Conservation (phyloP, 92 coral and sea anemone species). For the Diadumene lineata region DNA sequence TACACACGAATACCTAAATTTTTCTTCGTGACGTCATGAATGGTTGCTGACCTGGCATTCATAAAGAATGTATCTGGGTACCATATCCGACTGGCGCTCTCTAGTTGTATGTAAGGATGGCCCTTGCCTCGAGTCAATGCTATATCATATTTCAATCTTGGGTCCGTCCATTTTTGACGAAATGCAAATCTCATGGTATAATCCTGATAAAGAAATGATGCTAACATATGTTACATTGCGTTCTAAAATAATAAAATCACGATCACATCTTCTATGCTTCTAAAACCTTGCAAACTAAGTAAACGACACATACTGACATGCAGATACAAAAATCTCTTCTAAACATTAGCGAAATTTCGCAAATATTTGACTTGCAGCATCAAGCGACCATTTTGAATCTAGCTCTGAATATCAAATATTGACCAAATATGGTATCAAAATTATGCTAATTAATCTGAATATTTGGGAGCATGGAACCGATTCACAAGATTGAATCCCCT, state of each 20-base stretch:
- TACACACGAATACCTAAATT: slow-evolving; percentile 52
- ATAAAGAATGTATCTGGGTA: slow-evolving; percentile 76
- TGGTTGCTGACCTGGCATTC: slow-evolving; percentile 62
- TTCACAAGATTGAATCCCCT: too few species aligned
- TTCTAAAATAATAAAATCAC: not conserved
- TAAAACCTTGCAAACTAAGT: too few species aligned
- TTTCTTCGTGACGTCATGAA: slow-evolving; percentile 50
- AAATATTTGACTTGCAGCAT: too few species aligned
- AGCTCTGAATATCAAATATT: too few species aligned
- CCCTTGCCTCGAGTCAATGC: slow-evolving; percentile 33
- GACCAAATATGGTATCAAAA: too few species aligned
- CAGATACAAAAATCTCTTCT: too few species aligned
- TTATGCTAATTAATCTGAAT: too few species aligned
- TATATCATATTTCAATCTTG: slow-evolving; percentile 55
- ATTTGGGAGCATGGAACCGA: too few species aligned
- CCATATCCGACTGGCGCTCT: slow-evolving; percentile 62
- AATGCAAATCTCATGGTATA: slow-evolving; percentile 73
- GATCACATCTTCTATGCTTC: not conserved
- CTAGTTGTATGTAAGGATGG: slow-evolving; percentile 49
- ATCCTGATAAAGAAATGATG: slow-evolving; percentile 34
- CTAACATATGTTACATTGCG: too few species aligned
- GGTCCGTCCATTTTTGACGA: slow-evolving; percentile 72
- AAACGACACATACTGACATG: too few species aligned
- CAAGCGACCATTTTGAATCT: too few species aligned
- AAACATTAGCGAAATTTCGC: too few species aligned